phyloP scores from a whole-genome alignment of 2,888 invertebrate species.

The Melinaea marsaeus region DNA sequence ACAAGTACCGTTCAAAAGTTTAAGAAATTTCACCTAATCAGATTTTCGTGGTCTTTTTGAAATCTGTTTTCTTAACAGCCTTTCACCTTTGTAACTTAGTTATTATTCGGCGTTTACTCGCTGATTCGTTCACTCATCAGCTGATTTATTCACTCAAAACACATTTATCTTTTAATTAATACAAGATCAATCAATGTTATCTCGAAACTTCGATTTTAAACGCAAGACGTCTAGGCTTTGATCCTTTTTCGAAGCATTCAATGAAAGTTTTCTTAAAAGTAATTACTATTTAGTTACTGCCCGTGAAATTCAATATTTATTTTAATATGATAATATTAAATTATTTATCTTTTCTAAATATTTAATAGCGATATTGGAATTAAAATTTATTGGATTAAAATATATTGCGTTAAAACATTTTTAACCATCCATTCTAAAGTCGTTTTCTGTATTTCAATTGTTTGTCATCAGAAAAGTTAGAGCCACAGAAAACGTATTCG shows the following conservation, averaged over 20 bases:
- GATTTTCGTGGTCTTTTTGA: slow-evolving; percentile 63
- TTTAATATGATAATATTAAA: background rate
- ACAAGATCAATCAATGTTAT: slow-evolving; percentile 35
- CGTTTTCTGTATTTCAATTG: background rate
- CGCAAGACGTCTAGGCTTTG: background rate
- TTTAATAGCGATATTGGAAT: background rate
- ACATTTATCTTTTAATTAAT: slow-evolving; percentile 30
- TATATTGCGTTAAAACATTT: background rate
- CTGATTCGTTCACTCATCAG: background rate
- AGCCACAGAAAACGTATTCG: background rate
- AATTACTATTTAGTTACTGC: too few relatives aligned
- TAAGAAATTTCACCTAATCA: slow-evolving; percentile 65
- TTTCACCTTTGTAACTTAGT: slow-evolving; percentile 62
- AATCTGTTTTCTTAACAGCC: slow-evolving; percentile 65
- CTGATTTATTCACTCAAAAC: too few relatives aligned
- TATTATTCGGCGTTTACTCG: slow-evolving; percentile 56
- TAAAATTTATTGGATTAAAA: background rate
- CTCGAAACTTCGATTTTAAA: slow-evolving; percentile 25
- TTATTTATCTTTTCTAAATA: background rate
- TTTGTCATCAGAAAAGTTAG: background rate
- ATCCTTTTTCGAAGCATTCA: background rate
- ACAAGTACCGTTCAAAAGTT: slow-evolving; percentile 66
- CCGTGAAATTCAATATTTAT: too few relatives aligned
- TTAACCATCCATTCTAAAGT: background rate
- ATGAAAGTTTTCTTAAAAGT: background rate